Percentiles rank a stretch among this genome's conserved stretches.
phyloP scores from a whole-genome alignment of 2,888 invertebrate genomes.

The Cerastis rubricosa region DNA sequence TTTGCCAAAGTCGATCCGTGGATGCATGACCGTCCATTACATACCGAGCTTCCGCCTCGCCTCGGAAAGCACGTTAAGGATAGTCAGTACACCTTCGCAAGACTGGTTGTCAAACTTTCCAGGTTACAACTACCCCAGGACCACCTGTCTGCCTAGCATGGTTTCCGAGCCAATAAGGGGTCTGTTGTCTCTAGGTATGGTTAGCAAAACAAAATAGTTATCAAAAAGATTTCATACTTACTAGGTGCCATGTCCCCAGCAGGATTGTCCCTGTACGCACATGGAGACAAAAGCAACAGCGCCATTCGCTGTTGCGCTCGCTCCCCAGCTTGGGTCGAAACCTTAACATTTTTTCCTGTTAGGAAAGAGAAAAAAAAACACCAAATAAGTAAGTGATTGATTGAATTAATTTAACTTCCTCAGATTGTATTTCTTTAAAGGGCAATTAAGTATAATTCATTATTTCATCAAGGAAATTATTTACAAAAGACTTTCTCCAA shows the following conservation, averaged over 20 bases:
- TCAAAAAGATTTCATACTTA: slow-evolving; percentile 84
- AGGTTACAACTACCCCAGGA: neutral
- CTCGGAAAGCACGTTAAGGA: neutral
- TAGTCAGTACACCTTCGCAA: neutral
- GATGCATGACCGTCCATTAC: neutral
- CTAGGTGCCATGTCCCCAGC: slow-evolving; percentile 96
- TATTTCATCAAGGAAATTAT: neutral
- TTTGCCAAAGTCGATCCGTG: neutral
- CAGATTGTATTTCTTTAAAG: too few species aligned
- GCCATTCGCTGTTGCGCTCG: slow-evolving; percentile 93
- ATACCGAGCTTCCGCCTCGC: neutral
- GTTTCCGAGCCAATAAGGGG: neutral
- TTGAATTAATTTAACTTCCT: neutral
- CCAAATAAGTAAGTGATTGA: neutral
- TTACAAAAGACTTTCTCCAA: neutral
- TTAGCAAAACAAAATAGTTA: neutral
- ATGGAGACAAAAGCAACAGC: slow-evolving; percentile 95
- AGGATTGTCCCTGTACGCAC: slow-evolving; percentile 95
- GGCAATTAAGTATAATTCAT: neutral
- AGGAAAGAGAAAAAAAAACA: slow-evolving; percentile 4
- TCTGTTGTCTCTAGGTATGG: neutral
- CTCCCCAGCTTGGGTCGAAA: slow-evolving; percentile 92
- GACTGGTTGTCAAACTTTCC: neutral
- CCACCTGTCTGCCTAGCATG: neutral
- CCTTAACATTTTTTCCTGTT: slow-evolving; percentile 88